Evolutionary conservation across 1,140 invertebrate species (phyloP), one percentile per base, ranked within the genome.

Genomic region (Cephus cinctus): DNA sequence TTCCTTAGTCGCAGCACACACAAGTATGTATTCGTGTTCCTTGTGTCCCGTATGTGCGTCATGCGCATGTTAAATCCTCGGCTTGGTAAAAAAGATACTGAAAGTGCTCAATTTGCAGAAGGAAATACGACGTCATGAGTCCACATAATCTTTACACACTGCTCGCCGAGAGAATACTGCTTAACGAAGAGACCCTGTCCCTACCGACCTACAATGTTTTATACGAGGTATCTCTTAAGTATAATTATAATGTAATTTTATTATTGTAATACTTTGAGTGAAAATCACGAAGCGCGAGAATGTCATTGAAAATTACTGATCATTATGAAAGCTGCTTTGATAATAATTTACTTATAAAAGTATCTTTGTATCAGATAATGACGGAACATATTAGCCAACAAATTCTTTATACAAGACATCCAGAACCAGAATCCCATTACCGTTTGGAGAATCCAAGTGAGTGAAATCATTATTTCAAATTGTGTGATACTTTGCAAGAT

Each of bases 71-170:
- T 39, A 27, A n/a, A 20, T 41, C n/a, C 18, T 35, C 15, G 34
- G 27, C 12, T 14, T 23, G 14, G 16, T 44, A 11, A 39, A 12
- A 38, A 39, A 23, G 19, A 9, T 21, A 47, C 27, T 27, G 19
- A 11, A 11, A 25, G 27, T 5, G 16, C 51, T 50, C 18, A n/a
- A 56, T 52, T 78, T 78, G 27, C 73, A 96, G 92, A 78, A 82
- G 96, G 53, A 98, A 99, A 77, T 97, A 96, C 71, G 96, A 98
- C 73, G 93, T 97, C 9, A 97, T 99, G 94, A 94, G 91, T 59
- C 94, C 96, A 3, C 88, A 97, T 76, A 99, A 99, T 82, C 81
- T 99, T 56, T 98, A 98, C 77, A 97, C 96, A 12, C 73, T 99
- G 49, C 79, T 99, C 43, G 90, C 94, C 2, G 96, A 98, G 71